phyloP scores from a whole-genome alignment of 2,888 invertebrate species.

The Callinectes sapidus region DNA sequence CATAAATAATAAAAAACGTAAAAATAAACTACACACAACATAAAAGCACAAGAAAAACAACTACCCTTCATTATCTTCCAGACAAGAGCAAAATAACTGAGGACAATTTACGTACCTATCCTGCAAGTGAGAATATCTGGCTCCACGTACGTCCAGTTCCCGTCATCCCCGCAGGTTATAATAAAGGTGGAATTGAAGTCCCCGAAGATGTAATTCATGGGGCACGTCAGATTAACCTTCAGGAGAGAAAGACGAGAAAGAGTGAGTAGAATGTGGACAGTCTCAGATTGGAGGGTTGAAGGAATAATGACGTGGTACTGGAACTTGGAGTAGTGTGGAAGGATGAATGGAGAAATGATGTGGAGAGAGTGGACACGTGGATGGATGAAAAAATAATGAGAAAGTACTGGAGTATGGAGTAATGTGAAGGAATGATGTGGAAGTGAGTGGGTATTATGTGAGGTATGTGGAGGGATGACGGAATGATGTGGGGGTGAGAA shows the following conservation, averaged over 20 bases:
- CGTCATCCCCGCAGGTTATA: conserved; percentile 34
- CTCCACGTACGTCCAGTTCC: conserved; percentile 48
- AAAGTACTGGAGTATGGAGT: too few relatives aligned
- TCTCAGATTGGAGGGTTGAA: too few relatives aligned
- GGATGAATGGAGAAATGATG: too few relatives aligned
- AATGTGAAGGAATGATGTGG: background rate
- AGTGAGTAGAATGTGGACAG: too few relatives aligned
- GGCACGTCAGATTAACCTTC: conserved; percentile 32
- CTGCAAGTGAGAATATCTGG: conserved; percentile 15
- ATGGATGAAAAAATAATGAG: too few relatives aligned
- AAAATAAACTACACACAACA: background rate
- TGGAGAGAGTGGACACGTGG: too few relatives aligned
- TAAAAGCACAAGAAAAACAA: background rate
- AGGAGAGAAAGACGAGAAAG: conserved; percentile 25
- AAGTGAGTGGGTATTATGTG: background rate
- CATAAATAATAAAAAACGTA: background rate
- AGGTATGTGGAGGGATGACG: background rate
- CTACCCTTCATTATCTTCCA: background rate
- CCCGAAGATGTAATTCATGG: conserved; percentile 29
- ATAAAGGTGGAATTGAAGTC: conserved; percentile 16
- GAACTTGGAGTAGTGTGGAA: too few relatives aligned
- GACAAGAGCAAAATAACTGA: too few relatives aligned
- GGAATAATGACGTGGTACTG: too few relatives aligned
- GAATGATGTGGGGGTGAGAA: background rate
- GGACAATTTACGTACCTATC: background rate